Evolutionary conservation across 1,140 invertebrate genomes (phyloP), one percentile per base, ranked within the genome.

Genomic region (Acarapis woodi): DNA sequence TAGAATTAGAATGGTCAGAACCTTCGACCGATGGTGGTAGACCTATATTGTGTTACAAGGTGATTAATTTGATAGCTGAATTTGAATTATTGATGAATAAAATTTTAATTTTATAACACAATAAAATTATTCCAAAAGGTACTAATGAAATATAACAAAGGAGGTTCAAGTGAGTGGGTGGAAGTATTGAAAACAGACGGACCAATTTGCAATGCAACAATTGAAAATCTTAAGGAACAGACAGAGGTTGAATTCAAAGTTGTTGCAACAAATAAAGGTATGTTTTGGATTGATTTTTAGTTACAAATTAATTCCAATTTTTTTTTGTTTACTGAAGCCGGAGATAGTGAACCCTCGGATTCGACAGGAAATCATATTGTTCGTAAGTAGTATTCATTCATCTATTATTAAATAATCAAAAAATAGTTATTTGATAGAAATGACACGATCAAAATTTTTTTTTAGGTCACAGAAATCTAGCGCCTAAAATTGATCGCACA

Each of bases 61-160:
- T 96, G 36, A 76, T 99, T 50, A 87, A 99, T 58, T 87, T 85
- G 62, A 88, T 83, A 54, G 82, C 88, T 48, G 87, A 87, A 53
- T 75, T 75, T 43, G 71, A 73, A 4, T 66, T n/a, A n/a, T n/a
- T n/a, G n/a, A n/a, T n/a, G n/a, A n/a, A n/a, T n/a, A n/a, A n/a
- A n/a, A n/a, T n/a, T n/a, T n/a, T n/a, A n/a, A n/a, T n/a, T n/a
- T n/a, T n/a, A n/a, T n/a, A n/a, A n/a, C n/a, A n/a, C n/a, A n/a
- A n/a, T n/a, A n/a, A n/a, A n/a, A n/a, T n/a, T n/a, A n/a, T n/a
- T n/a, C n/a, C n/a, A n/a, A n/a, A n/a, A n/a, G n/a, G n/a, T n/a
- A n/a, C n/a, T n/a, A n/a, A n/a, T n/a, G n/a, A n/a, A n/a, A n/a
- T n/a, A n/a, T n/a, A n/a, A n/a, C n/a, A n/a, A n/a, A n/a, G n/a